These are phyloP conservation scores for Andrena flavipes DNA, from an alignment of 2,888 invertebrate species.

Conservation along the genomic window DNA sequence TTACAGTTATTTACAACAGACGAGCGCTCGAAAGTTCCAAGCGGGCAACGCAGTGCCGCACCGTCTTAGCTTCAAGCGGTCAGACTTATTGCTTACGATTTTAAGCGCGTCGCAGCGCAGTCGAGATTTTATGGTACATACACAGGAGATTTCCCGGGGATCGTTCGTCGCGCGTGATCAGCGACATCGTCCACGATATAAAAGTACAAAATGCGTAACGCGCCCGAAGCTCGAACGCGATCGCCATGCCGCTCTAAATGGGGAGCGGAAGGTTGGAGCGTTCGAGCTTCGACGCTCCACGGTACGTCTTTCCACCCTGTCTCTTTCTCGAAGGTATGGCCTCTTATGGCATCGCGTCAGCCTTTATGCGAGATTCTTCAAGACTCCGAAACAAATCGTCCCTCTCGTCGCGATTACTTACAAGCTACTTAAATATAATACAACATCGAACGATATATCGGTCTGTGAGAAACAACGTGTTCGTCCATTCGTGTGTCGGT, in stretches of 20 bases:
- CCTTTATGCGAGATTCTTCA: conserved; percentile 61
- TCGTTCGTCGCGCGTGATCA: conserved; percentile 70
- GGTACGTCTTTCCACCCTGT: conserved; percentile 16
- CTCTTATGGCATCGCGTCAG: conserved; percentile 77
- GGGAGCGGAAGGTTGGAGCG: conserved; percentile 16
- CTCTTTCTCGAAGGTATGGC: conserved; percentile 70
- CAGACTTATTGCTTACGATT: conserved; percentile 54
- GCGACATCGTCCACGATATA: conserved; percentile 79
- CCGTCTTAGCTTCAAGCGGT: conserved; percentile 4
- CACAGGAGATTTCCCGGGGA: conserved; percentile 58
- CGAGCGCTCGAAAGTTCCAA: conserved; percentile 27
- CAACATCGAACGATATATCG: conserved; percentile 62
- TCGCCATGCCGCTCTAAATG: neutral
- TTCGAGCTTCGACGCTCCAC: conserved; percentile 31
- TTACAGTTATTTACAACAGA: conserved; percentile 55
- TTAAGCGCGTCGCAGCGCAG: conserved; percentile 52
- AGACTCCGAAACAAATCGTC: conserved; percentile 34
- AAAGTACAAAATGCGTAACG: conserved; percentile 83
- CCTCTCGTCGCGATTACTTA: conserved; percentile 49
- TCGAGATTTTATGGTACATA: conserved; percentile 52
- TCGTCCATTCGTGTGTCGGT: conserved; percentile 3
- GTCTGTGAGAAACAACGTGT: conserved; percentile 25
- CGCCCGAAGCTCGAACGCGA: conserved; percentile 44
- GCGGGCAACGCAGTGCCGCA: neutral
- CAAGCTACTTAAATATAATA: conserved; percentile 65